phyloP scores from a whole-genome alignment of 2,888 invertebrate species.

The Agonopterix alstromeriana region DNA sequence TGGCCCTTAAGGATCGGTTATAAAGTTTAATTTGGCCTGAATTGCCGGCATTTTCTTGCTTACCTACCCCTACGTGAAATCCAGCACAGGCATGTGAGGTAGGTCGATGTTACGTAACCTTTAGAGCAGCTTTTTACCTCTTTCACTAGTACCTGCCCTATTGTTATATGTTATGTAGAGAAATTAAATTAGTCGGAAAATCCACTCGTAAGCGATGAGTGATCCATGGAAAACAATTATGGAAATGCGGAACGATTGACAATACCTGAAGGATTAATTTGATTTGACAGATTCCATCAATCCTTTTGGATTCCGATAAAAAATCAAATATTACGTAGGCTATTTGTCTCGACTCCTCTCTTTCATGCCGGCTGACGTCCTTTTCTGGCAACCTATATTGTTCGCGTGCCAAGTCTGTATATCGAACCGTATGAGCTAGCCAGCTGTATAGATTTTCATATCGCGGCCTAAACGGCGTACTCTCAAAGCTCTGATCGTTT shows the following conservation, averaged over 20 bases:
- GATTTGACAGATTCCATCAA: constrained; percentile 11
- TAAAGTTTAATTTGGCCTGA: background rate
- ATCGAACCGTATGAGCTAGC: constrained; percentile 54
- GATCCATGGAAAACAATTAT: no score
- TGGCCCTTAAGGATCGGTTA: no score
- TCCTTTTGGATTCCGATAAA: constrained; percentile 43
- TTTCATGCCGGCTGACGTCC: constrained; percentile 48
- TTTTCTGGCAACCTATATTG: constrained; percentile 63
- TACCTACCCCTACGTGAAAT: background rate
- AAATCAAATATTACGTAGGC: constrained; percentile 12
- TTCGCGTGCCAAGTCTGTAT: constrained; percentile 60
- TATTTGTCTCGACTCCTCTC: constrained; percentile 46
- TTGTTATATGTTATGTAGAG: no score
- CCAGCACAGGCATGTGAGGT: constrained; percentile 7
- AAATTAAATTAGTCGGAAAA: no score
- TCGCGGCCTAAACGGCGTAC: constrained; percentile 11
- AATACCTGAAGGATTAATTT: background rate
- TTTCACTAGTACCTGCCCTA: no score
- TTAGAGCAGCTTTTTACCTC: background rate
- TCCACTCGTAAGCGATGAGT: no score
- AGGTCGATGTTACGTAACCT: constrained; percentile 12
- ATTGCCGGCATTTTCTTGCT: background rate
- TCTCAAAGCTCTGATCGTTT: background rate
- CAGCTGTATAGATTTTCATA: constrained; percentile 47
- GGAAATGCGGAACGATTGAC: no score